A percentile compares a stretch with the other conserved stretches of the same genome.
Evolutionary conservation across 2,113 vertebrate species (phyloP).

Genomic region (Riparia riparia): DNA sequence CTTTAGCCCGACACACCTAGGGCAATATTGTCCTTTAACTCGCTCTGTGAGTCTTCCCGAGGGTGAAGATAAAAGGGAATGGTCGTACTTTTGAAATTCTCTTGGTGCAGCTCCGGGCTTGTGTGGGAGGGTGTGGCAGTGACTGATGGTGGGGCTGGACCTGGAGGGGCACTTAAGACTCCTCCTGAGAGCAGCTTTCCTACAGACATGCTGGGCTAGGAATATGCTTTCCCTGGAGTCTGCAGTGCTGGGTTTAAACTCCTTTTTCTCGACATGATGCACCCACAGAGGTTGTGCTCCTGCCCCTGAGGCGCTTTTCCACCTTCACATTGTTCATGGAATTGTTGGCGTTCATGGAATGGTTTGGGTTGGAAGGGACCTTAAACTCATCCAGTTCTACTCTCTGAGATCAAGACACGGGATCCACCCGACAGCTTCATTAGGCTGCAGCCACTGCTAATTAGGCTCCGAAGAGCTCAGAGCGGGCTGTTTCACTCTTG

Average conservation of each 20-base stretch:
- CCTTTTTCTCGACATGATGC: not conserved
- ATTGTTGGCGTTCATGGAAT: too few species aligned
- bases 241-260: fast-evolving
- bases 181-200: not conserved
- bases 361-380: not conserved
- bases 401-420: not conserved
- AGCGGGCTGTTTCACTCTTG: fast-evolving
- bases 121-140: not conserved
- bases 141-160: fast-evolving
- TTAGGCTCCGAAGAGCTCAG: not conserved
- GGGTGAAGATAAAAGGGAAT: not conserved
- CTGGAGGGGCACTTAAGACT: not conserved
- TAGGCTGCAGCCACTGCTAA: not conserved
- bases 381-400: too few species aligned
- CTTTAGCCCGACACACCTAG: not conserved
- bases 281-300: fast-evolving
- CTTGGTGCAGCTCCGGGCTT: fast-evolving
- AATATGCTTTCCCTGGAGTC: not conserved
- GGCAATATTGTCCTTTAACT: not conserved
- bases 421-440: not conserved
- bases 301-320: not conserved
- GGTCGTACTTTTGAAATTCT: not conserved
- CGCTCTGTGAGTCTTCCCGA: not conserved
- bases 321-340: not conserved
- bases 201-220: fast-evolving